phyloP scores from a whole-genome alignment of 2,113 vertebrate species.

The Mobula birostris region DNA sequence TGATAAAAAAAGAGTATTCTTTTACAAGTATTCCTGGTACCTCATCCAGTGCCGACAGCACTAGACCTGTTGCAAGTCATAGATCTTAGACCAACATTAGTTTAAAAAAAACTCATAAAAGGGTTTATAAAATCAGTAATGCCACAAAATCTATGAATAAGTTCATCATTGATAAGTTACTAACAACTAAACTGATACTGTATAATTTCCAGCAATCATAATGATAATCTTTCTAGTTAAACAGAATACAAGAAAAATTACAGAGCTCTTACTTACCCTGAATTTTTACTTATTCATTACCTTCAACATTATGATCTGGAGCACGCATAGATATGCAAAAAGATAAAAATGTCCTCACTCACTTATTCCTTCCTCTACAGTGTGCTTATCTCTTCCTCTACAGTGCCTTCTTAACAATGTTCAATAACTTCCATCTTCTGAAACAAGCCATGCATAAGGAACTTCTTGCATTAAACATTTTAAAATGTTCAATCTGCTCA shows the following conservation, averaged over 20 bases:
- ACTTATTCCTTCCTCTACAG: not conserved
- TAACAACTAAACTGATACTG: not conserved
- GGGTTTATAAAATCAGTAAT: not conserved
- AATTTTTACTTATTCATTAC: not conserved
- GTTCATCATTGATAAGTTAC: not conserved
- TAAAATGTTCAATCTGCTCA: not conserved
- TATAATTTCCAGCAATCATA: not conserved
- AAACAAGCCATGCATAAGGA: not conserved
- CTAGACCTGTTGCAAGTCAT: not conserved
- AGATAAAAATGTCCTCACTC: not conserved
- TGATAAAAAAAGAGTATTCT: not conserved
- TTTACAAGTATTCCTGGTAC: not conserved
- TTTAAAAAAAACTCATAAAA: not conserved
- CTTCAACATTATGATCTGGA: not conserved
- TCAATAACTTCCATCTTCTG: not conserved
- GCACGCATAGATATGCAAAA: not conserved
- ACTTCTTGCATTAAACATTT: not conserved
- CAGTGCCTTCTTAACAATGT: not conserved
- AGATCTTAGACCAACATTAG: not conserved
- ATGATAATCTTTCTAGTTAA: not conserved
- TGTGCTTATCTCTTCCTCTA: not conserved
- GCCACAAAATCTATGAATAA: not conserved
- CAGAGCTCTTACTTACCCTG: not conserved
- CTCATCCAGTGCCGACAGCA: not conserved
- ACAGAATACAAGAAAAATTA: not conserved